Evolutionary conservation across 2,797 vertebrate species (phyloP).

Genomic region (Trematomus bernacchii): DNA sequence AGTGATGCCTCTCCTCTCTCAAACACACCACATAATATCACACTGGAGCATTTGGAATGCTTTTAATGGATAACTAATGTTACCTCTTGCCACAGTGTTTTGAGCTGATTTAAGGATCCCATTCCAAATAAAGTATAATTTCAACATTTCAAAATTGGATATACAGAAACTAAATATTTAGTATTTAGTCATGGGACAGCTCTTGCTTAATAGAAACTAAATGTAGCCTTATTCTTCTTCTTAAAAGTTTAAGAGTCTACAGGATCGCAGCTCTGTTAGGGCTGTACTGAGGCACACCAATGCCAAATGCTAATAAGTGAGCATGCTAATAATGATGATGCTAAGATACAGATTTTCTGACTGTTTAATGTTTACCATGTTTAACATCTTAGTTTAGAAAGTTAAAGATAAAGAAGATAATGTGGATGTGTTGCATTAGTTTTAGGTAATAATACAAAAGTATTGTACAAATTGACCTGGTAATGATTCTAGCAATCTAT

Average conservation of each 20-base stretch:
- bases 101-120: slow-evolving; percentile 38
- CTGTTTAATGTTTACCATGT: background rate
- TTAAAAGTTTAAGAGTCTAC: slow-evolving; percentile 1
- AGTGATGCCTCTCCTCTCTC: slow-evolving; percentile 46
- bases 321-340: background rate
- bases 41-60: background rate
- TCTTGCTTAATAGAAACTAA: slow-evolving; percentile 34
- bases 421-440: background rate
- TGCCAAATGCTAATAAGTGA: slow-evolving; percentile 15
- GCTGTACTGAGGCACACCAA: background rate
- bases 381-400: background rate
- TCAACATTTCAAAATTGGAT: slow-evolving; percentile 19
- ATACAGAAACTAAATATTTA: slow-evolving; percentile 30
- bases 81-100: slow-evolving; percentile 33
- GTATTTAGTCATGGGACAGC: slow-evolving; percentile 25
- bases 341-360: background rate
- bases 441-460: background rate
- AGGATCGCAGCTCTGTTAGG: background rate
- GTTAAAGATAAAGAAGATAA: background rate
- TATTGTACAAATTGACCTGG: background rate
- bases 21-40: slow-evolving; percentile 17
- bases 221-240: background rate
- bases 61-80: slow-evolving; percentile 9
- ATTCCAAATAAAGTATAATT: slow-evolving; percentile 31
- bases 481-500: background rate